Evolutionary conservation across 2,797 vertebrate genomes (phyloP).

Genomic region (Bradypodion pumilum): DNA sequence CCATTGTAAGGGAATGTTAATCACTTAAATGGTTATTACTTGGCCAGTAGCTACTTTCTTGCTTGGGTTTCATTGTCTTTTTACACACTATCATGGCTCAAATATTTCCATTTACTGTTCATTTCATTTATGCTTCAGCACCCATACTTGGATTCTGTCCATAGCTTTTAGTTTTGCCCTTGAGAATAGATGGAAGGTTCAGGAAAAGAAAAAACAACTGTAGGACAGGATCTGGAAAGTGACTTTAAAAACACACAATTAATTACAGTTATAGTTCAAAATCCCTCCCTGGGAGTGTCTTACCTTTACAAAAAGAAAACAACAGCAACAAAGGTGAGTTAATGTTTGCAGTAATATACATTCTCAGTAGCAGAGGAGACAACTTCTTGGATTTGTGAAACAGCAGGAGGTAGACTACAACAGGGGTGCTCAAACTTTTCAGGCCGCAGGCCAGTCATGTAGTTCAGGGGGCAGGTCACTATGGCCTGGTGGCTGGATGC

Average conservation of each 20-base stretch:
- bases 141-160: background rate
- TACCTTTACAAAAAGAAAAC: background rate
- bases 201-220: background rate
- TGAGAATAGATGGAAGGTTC: background rate
- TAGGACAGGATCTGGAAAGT: background rate
- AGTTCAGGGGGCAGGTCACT: too few species aligned
- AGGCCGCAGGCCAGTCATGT: too few species aligned
- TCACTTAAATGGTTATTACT: background rate
- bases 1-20: background rate
- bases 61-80: background rate
- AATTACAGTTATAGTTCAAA: background rate
- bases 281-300: too few species aligned
- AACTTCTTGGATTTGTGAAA: background rate
- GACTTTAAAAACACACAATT: background rate
- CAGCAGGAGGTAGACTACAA: background rate
- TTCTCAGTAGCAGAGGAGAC: background rate
- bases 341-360: background rate
- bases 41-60: background rate
- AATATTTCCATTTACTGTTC: background rate
- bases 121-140: background rate
- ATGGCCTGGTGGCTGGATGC: too few species aligned
- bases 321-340: background rate
- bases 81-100: background rate
- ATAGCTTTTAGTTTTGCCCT: background rate
- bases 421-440: too few species aligned